Conservation (phyloP, 2,797 vertebrate genomes). For the Rhinatrema bivittatum region DNA sequence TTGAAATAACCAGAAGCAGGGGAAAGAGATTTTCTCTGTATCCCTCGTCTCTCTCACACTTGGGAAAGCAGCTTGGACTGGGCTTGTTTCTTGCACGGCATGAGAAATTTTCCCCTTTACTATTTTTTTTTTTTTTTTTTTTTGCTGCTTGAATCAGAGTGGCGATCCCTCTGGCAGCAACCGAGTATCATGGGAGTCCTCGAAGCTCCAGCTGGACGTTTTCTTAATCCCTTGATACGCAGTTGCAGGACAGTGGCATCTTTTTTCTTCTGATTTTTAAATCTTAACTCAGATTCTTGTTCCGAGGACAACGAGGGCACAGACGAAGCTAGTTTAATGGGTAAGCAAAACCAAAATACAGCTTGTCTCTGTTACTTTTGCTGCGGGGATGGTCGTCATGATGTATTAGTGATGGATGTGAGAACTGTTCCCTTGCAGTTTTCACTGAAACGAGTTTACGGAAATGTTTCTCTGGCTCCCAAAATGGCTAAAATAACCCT, state of each 20-base stretch:
- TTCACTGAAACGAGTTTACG: neutral
- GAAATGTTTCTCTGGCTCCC: neutral
- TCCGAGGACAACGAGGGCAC: constrained; percentile 7
- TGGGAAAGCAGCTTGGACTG: no score
- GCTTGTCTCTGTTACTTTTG: neutral
- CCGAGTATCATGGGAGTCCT: constrained; percentile 25
- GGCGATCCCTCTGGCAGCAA: constrained; percentile 27
- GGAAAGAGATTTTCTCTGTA: constrained; percentile 14
- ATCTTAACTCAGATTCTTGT: constrained; percentile 12
- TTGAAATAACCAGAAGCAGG: constrained; percentile 12
- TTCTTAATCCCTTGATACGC: constrained; percentile 19
- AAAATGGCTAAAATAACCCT: neutral
- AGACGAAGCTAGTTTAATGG: constrained; percentile 26
- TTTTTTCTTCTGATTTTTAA: constrained; percentile 6
- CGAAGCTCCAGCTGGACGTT: constrained; percentile 26
- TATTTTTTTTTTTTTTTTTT: neutral
- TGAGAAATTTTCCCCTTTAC: constrained; percentile 22
- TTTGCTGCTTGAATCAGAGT: constrained; percentile 18
- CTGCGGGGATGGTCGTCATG: neutral
- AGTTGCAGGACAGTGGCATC: constrained; percentile 15
- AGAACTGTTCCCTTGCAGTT: neutral
- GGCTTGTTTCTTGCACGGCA: constrained; percentile 4
- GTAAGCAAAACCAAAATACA: constrained; percentile 21
- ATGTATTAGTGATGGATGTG: neutral
- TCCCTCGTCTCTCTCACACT: constrained; percentile 8